Base-by-base conservation (phyloP, 2,113 vertebrate species). In the Ictidomys tridecemlineatus region DNA sequence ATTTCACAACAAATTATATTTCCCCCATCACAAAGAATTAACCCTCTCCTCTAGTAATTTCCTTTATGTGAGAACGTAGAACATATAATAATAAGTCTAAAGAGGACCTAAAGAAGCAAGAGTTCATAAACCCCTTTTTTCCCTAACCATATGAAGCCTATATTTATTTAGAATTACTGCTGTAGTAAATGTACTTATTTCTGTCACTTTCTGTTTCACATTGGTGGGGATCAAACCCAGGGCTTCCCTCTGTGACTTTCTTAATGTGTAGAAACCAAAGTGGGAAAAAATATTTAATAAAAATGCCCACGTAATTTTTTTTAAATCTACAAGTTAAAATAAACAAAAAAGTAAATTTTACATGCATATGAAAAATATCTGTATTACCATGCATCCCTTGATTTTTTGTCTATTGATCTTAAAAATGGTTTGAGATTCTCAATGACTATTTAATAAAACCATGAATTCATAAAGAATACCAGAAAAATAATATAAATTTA, bases 391-490 rank as follows among this genome's bases (percentile, higher is more conserved):
- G 24, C 74, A 77, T 88, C 48, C 32, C 34, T 65, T 58, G 73
- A 76, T 95, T 96, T 95, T 95, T 94, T 86, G 77, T 82, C 13
- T 80, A n/a, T 26, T 89, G 80, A 89, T 89, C 42, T 95, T 82
- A 70, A 85, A 63, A 82, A 56, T 69, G 51, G 20, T 87, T 95
- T 91, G 24, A 88, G 12, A 48, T 69, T 93, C 42, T 97, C 53
- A 89, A 79, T 80, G 34, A 89, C 16, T 65, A 73, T 34, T 95
- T 92, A 83, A 93, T 79, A 65, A 91, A 94, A 63, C 30, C 39
- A 30, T 22, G 51, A 85, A 85, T 63, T 56, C 53, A 79, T 93
- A 89, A 93, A 92, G 22, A 79, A 72, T 6, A 92, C 37, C 45
- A 77, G 51, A 84, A 30, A 92, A 89, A 93, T 56, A 94, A 85